Evolutionary conservation across 2,113 vertebrate species (phyloP), one percentile per base, ranked within the genome.

Genomic region (Rhinopomastus cyanomelas): DNA sequence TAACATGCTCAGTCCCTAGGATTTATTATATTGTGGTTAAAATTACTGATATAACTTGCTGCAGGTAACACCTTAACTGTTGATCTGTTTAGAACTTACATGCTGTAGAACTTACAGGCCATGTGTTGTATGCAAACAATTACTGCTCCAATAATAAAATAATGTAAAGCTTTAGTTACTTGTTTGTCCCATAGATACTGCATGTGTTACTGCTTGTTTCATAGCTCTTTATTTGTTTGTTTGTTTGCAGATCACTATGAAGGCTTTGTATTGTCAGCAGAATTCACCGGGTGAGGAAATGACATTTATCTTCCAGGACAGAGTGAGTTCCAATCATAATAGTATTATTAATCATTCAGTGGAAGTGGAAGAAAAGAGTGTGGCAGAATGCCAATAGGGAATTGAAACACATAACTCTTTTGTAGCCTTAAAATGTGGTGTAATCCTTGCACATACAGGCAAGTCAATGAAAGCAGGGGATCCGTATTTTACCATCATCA

Each of bases 251-350:
- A 82, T 94, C 86, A 64, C 49, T 20, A 98, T 98, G 98, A 98
- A 98, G 95, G 98, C 97, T 17, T 96, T 98, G 44, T 98, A 97
- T 87, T 98, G 97, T 91, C 97, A 98, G 81, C 96, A 96, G 85
- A 96, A 61, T 83, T 96, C 97, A 55, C 81, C 96, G 68, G 94
- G 91, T 76, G 97, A 96, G 92, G 98, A 98, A 82, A 87, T 97
- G 36, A 97, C 94, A 66, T 98, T 98, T 97, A 73, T 98, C 64
- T 98, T 98, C 92, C 97, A 98, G 93, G 98, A 98, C 87, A 98
- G 93, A 75, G 98, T 98, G 90, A 97, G 97, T 95, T 91, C 44
- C 4, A 0, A 9, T 66, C 29, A 12, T 37, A 60, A 11, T 26
- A 57, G 44, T 59, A 5, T 25, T 73, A 29, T 32, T 49, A 60